Evolutionary conservation across 2,888 invertebrate species (phyloP), one percentile per base, ranked within the genome.

Genomic region (Dilophus febrilis): DNA sequence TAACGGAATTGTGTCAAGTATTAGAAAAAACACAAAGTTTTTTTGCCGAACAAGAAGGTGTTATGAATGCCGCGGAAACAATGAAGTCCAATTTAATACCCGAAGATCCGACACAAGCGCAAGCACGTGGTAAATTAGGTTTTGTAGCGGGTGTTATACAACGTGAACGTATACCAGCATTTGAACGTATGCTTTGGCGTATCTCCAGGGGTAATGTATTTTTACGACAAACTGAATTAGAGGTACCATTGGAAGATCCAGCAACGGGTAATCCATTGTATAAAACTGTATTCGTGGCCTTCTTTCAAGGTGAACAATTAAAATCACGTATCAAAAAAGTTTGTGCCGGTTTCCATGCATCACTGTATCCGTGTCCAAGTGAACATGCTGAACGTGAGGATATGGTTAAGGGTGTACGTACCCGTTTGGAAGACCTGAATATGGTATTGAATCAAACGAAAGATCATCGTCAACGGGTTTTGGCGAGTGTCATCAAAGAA

Each of bases 1-100:
- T 97, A 53, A 86, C 83, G 1, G 95, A 97, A 62, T 62, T 97
- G 51, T 79, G 73, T 48, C 85, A 88, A 54, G 92, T 97, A 30
- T 69, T 97, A 40, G 82, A 86, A 59, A 92, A 90, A 59, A 91
- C 95, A 0, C 85, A 88, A 27, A 49, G 51, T 5, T 59, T 61
- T 45, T 61, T 63, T 45, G 54, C 58, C 3, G 52, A 57, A 11
- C 52, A 56, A 18, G 60, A 59, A 44, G 50, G 37, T 17, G 38
- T 53, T 1, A 38, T 56, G 1, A 34, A 28, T 34, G 58, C 57
- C 41, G 47, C 58, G 14, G 58, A 58, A 44, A 50, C 54, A 1
- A 54, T 53, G 47, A 74, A 77, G 48, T 77, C 75, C 53, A 77
- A 81, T 11, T 82, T 84, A 58, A 80, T 84, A 55, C 72, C 70